A percentile compares a stretch with the other conserved stretches of the same genome.
Conservation (phyloP, 2,888 invertebrate genomes). For the Parelbella ahira region DNA sequence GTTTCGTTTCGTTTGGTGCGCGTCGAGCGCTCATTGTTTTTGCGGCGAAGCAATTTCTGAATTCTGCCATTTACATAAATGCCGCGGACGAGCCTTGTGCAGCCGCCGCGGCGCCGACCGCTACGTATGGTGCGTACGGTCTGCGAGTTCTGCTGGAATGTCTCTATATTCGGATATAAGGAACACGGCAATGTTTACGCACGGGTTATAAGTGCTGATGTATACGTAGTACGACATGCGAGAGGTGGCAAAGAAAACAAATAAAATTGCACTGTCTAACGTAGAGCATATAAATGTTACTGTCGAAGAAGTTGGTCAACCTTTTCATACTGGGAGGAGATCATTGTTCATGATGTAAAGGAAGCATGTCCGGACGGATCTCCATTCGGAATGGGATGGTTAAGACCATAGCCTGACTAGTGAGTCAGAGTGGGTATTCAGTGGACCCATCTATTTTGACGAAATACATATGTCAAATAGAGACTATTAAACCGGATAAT, state of each 20-base stretch:
- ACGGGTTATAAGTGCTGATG: slow-evolving; percentile 3
- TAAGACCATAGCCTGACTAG: too few species aligned
- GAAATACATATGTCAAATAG: too few species aligned
- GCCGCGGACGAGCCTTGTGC: slow-evolving; percentile 61
- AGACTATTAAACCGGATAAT: too few species aligned
- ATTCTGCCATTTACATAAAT: slow-evolving; percentile 77
- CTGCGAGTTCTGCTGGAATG: slow-evolving; percentile 11
- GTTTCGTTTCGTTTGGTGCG: slow-evolving; percentile 72
- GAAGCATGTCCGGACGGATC: too few species aligned
- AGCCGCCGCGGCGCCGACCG: slow-evolving; percentile 71
- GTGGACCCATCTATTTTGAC: too few species aligned
- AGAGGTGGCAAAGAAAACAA: slow-evolving; percentile 2
- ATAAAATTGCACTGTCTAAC: too few species aligned
- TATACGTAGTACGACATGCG: slow-evolving; percentile 1
- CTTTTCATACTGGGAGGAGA: too few species aligned
- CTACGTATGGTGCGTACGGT: slow-evolving; percentile 25
- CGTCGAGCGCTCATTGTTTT: slow-evolving; percentile 63
- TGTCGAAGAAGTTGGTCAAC: too few species aligned
- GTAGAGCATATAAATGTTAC: too few species aligned
- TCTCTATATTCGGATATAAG: slow-evolving; percentile 24
- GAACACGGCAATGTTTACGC: slow-evolving; percentile 22
- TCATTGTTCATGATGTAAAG: too few species aligned
- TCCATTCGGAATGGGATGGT: too few species aligned
- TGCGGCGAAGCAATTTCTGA: slow-evolving; percentile 68
- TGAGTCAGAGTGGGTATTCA: too few species aligned